A percentile compares a stretch with the other conserved stretches of the same genome.
Evolutionary conservation across 2,888 invertebrate genomes (phyloP).

Genomic region (Lottia gigantea): DNA sequence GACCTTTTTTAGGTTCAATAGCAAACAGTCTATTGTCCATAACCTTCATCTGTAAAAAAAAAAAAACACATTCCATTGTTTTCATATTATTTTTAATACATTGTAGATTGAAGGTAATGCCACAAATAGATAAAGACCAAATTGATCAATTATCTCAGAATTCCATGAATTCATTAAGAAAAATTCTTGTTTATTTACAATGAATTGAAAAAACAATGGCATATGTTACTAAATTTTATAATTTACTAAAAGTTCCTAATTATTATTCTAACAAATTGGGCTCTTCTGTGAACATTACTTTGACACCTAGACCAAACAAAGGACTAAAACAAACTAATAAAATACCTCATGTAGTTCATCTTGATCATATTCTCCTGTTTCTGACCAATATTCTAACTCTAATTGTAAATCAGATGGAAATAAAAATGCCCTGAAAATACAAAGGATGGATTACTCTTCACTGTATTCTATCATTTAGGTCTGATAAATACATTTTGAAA

Average conservation of each 20-base stretch:
- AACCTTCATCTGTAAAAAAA: constrained; percentile 62
- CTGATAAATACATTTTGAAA: too few relatives aligned
- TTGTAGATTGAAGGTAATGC: not conserved
- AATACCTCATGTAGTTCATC: constrained; percentile 66
- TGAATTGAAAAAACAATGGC: too few relatives aligned
- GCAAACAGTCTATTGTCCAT: constrained; percentile 67
- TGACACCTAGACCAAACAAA: too few relatives aligned
- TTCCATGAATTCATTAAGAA: too few relatives aligned
- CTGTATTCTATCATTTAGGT: too few relatives aligned
- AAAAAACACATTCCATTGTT: not conserved
- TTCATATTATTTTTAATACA: not conserved
- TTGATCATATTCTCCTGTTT: constrained; percentile 65
- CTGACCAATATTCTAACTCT: constrained; percentile 68
- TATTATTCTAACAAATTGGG: too few relatives aligned
- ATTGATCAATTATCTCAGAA: too few relatives aligned
- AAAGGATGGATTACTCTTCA: not conserved
- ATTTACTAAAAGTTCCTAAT: too few relatives aligned
- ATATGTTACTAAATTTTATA: too few relatives aligned
- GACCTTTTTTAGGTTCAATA: constrained; percentile 62
- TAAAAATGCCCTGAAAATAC: constrained; percentile 60
- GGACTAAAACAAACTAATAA: not conserved
- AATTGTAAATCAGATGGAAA: constrained; percentile 65
- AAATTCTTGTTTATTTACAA: too few relatives aligned
- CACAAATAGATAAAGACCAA: too few relatives aligned
- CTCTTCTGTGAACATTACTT: too few relatives aligned